Base-by-base conservation (phyloP, 2,113 vertebrate species). In the Prunella fulvescens region DNA sequence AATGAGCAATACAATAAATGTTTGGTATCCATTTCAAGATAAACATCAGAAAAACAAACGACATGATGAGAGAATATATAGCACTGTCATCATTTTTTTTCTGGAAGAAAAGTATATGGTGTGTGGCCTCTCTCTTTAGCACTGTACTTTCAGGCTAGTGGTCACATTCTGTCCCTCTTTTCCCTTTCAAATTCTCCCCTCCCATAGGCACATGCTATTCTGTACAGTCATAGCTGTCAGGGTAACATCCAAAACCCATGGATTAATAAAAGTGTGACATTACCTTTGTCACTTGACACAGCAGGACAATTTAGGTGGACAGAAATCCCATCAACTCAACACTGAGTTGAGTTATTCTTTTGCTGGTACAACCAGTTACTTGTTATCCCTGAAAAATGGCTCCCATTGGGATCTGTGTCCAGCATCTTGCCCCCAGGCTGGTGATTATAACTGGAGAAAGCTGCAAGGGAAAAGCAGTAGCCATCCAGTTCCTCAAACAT, bases 341-440 rank as follows among this genome's bases (percentile, higher is more conserved):
- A 35, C 8, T 10, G 25, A 70, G 22, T 1, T 57, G 44, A 50
- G 15, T 45, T 39, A 69, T 10, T 40, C 23, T 35, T 44, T 64
- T 67, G 33, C 44, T 72, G 6, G 1, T 26, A 50, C n/a, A 76
- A 45, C 11, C 39, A 62, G 5, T 24, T 26, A 19, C 12, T 8
- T 15, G 8, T 8, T 19, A 31, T 24, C n/a, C 39, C 54, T 29
- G 31, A 82, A 48, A 56, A 95, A 57, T 2, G 7, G 22, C 40
- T 94, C 14, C 1, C 18, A 5, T 4, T 0, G 0, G 19, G 33
- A 26, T 70, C 67, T 33, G 2, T 22, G 50, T 26, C 37, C 60
- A 67, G 44, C 13, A 71, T 31, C 29, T 64, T n/a, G 22, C 61
- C 24, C n/a, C 20, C 4, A 4, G 53, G 16, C 53, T 87, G n/a